Evolutionary conservation across 2,888 invertebrate genomes (phyloP), one percentile per base, ranked within the genome.

Genomic region (Caenorhabditis sinica): DNA sequence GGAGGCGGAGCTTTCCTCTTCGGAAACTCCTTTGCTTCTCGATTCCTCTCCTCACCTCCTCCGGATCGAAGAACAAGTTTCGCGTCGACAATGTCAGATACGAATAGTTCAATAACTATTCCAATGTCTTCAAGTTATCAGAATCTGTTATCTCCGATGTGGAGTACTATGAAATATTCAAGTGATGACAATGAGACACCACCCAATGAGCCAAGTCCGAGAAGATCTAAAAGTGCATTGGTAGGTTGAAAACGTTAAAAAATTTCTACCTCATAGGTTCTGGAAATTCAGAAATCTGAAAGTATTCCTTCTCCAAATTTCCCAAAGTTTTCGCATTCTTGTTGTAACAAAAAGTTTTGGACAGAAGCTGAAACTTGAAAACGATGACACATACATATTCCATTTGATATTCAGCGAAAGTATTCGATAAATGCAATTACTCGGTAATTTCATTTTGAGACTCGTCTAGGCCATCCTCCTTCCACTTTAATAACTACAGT

Each of bases 101-200:
- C 87, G 36, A 85, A 76, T 53, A 81, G 76, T 53, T 91, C 91
- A 56, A 83, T 89, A 43, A 88, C 89, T 15, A 90, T 90, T 63
- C 89, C 91, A 11, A 87, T 88, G 80, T 89, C 88, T 13, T 82
- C 86, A 15, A 87, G 87, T 56, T 90, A 91, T 86, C 90, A 91
- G 79, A 91, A 90, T 49, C 81, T 92, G 56, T 82, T 92, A n/a
- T 90, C 89, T 8, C 91, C 92, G 6, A 84, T 88, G 87, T 89
- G 89, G 89, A 86, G 88, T 13, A 87, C 88, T 2, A 83, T 85
- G 60, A 88, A 88, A 69, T 86, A 87, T 72, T 82, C 79, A 30
- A 73, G 75, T 45, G 87, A 89, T 72, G 90, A 90, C n/a, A 82
- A 74, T 58, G 90, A 87, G n/a, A 87, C 88, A 6, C 88, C 88